Conservation (phyloP, 2,113 vertebrate species). For the Ciconia maguari region DNA sequence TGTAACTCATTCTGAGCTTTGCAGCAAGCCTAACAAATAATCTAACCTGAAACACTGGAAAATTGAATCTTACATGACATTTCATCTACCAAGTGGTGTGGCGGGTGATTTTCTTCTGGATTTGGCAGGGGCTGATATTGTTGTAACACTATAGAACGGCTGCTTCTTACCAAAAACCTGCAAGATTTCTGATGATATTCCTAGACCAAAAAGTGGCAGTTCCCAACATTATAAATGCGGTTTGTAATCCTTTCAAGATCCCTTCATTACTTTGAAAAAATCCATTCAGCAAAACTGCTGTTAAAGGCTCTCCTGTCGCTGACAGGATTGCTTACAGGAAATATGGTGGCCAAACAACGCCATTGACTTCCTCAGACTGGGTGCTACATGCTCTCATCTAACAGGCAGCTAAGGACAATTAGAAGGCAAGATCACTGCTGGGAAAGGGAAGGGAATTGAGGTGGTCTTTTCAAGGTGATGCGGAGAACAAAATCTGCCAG, state of each 20-base stretch:
- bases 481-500: not conserved
- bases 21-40: not conserved
- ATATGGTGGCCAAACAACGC: not conserved
- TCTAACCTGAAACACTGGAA: not conserved
- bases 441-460: not conserved
- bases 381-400: not conserved
- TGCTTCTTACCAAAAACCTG: not conserved
- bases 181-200: not conserved
- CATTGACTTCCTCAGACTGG: not conserved
- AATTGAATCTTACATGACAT: not conserved
- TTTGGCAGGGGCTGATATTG: not conserved
- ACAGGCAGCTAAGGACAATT: not conserved
- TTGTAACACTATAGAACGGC: not conserved
- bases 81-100: not conserved
- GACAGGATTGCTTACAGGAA: not conserved
- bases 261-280: not conserved
- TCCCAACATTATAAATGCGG: not conserved
- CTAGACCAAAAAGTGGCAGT: not conserved
- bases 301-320: not conserved
- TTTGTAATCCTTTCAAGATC: not conserved
- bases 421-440: not conserved
- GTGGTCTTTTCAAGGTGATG: not conserved
- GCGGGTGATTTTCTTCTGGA: not conserved
- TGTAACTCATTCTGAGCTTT: not conserved
- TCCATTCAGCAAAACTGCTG: not conserved